Evolutionary conservation across 2,797 vertebrate genomes (phyloP), one percentile per base, ranked within the genome.

Genomic region (Lepidocolaptes lacrymiger): DNA sequence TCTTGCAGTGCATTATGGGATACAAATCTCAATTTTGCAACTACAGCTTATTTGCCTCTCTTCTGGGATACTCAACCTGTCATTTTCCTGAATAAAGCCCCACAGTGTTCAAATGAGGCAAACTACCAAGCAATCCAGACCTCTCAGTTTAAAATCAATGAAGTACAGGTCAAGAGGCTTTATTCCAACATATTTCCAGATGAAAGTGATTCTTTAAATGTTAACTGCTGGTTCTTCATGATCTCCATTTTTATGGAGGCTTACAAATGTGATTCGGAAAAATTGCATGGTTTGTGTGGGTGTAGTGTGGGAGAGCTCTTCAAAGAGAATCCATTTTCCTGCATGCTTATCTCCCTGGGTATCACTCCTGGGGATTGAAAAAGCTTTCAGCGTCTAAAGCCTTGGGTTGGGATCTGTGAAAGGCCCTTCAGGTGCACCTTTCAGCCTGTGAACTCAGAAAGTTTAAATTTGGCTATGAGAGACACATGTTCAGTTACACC

Each of bases 321-420:
- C 71, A 75, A 41, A 52, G 5, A 75, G 3, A 12, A 56, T 39
- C 15, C 37, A 22, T 48, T 94, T 63, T 63, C 12, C 36, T 72
- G 6, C 17, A 17, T 12, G 28, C 5, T 32, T 4, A 3, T 43
- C 64, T 73, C 36, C 34, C 6, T 2, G 4, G 7, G 5, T 48
- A 37, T 14, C 21, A 17, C 10, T 43, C 22, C 5, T 15, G 1
- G 1, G 10, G 5, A 9, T 3, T 4, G 0, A 48, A 84, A 81
- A 83, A 1, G 2, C 24, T 62, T 24, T 76, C 39, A 66, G 12
- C 7, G 9, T 44, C 27, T 69, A 44, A 66, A 46, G 34, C 10
- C 23, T 63, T 44, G 14, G n/a, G 6, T 7, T 88, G 17, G 14
- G 9, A 48, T 63, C 26, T 67, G 22, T 20, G 0, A 0, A 49